Percentiles rank a stretch among this genome's conserved stretches.
phyloP scores from a whole-genome alignment of 2,113 vertebrate species.

The Aegypius monachus region DNA sequence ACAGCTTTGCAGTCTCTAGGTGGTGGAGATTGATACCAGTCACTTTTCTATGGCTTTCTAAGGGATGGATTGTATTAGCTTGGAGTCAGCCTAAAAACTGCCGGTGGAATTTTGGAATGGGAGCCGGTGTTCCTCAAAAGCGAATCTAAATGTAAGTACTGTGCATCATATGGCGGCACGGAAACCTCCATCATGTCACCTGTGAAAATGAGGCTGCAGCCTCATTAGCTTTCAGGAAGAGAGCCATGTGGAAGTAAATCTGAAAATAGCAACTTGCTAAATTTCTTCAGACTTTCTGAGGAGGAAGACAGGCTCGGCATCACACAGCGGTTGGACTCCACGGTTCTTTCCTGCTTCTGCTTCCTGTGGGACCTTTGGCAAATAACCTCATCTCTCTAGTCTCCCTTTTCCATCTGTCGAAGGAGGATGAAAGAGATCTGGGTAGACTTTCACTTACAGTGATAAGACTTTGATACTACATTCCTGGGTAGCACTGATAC shows the following conservation, averaged over 20 bases:
- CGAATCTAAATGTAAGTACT: not conserved
- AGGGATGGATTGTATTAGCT: not conserved
- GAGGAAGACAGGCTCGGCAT: not conserved
- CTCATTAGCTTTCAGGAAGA: not conserved
- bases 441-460: not conserved
- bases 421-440: not conserved
- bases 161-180: not conserved
- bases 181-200: not conserved
- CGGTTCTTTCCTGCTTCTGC: not conserved
- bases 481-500: not conserved
- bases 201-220: not conserved
- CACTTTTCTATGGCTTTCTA: not conserved
- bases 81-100: not conserved
- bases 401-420: not conserved
- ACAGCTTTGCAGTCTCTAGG: not conserved
- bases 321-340: not conserved
- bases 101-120: not conserved
- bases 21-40: not conserved
- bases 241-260: not conserved
- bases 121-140: not conserved
- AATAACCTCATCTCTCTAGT: not conserved
- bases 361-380: not conserved
- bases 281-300: not conserved
- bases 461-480: not conserved
- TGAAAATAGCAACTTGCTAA: conserved; percentile 20